Percentiles rank a stretch among this genome's conserved stretches.
Evolutionary conservation across 2,797 vertebrate species (phyloP).

Genomic region (Anabacerthia variegaticeps): DNA sequence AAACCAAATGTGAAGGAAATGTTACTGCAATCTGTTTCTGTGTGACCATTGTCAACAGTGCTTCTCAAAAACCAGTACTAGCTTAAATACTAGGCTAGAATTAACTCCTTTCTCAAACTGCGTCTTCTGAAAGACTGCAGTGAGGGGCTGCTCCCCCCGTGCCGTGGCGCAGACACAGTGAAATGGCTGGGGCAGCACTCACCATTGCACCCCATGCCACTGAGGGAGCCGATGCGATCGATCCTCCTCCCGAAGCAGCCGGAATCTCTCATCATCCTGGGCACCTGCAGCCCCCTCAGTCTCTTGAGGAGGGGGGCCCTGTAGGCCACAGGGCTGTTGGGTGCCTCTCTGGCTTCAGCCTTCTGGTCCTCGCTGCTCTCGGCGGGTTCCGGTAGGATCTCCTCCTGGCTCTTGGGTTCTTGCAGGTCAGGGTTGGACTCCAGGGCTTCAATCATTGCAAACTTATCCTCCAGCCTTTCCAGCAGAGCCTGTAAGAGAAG

Average conservation of each 20-base stretch:
- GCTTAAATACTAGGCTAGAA: background rate
- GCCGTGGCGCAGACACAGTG: rapidly evolving
- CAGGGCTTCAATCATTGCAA: conserved; percentile 48
- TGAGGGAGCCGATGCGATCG: conserved; percentile 87
- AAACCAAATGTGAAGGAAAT: background rate
- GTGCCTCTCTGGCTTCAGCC: background rate
- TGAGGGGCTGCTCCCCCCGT: background rate
- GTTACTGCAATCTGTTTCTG: background rate
- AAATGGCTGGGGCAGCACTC: background rate
- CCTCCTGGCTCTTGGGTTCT: background rate
- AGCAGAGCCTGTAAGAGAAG: conserved; percentile 50
- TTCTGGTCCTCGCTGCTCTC: background rate
- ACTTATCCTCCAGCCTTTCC: conserved; percentile 46
- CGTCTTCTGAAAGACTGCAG: background rate
- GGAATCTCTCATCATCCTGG: conserved; percentile 49
- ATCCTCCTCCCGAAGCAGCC: conserved; percentile 87
- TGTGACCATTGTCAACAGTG: background rate
- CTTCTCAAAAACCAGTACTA: background rate
- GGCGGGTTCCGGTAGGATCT: rapidly evolving
- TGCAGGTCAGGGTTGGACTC: background rate
- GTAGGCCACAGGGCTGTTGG: background rate
- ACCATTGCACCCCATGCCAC: conserved; percentile 81
- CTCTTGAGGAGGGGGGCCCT: conserved; percentile 20
- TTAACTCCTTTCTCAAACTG: background rate
- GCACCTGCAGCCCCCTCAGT: conserved; percentile 9